These are phyloP conservation scores for Perca schrenkii DNA, from an alignment of 2,113 vertebrate genomes.

Conservation along the genomic window DNA sequence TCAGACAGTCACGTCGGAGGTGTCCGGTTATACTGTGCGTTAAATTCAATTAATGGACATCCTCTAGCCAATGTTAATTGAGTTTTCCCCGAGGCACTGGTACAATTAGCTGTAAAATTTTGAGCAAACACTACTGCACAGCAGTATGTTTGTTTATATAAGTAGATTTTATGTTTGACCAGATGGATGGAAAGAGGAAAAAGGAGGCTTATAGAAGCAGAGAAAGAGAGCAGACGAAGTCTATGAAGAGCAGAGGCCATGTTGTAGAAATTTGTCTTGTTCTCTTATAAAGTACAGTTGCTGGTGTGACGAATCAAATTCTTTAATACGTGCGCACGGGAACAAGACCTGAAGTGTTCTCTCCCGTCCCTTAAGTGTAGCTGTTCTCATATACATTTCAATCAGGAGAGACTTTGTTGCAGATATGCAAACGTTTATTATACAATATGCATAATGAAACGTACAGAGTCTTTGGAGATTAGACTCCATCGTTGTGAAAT, in stretches of 20 bases:
- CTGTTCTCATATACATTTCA: too few relatives aligned
- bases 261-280: too few relatives aligned
- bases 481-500: too few relatives aligned
- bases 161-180: constrained; percentile 49
- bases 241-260: neutral
- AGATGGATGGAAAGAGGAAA: constrained; percentile 49
- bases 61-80: constrained; percentile 58
- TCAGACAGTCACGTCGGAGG: constrained; percentile 39
- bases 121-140: constrained; percentile 37
- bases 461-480: too few relatives aligned
- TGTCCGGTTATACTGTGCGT: constrained; percentile 48
- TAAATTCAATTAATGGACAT: constrained; percentile 67
- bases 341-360: too few relatives aligned
- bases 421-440: too few relatives aligned
- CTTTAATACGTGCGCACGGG: too few relatives aligned
- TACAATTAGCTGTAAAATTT: constrained; percentile 55
- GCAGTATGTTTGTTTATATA: constrained; percentile 38
- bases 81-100: constrained; percentile 41
- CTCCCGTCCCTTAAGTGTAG: too few relatives aligned
- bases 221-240: neutral
- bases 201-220: neutral
- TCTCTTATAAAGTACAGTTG: too few relatives aligned
- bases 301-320: too few relatives aligned
- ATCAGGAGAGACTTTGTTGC: too few relatives aligned
- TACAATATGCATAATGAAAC: too few relatives aligned